Conservation (phyloP, 2,797 vertebrate species). For the Typhlichthys eigenmanni region DNA sequence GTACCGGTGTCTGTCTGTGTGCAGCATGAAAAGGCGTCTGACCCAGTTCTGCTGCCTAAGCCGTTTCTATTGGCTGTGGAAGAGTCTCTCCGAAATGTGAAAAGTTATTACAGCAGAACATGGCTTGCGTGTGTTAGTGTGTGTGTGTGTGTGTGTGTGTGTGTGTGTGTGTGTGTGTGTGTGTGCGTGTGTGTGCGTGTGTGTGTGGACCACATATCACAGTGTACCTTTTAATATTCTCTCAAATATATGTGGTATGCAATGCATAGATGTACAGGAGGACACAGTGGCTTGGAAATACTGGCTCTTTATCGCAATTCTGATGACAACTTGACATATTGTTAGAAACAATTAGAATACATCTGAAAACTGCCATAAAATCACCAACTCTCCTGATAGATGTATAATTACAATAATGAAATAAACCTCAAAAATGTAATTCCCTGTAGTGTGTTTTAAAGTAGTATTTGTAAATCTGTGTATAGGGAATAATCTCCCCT, state of each 20-base stretch:
- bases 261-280: no score
- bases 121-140: no score
- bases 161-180: neutral
- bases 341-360: neutral
- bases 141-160: neutral
- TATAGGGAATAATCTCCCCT: constrained; percentile 7
- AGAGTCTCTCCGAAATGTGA: constrained; percentile 32
- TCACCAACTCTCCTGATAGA: neutral
- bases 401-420: neutral
- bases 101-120: constrained; percentile 38
- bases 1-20: neutral
- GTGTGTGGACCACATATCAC: no score
- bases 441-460: constrained; percentile 1
- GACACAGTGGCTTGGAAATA: no score
- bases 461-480: constrained; percentile 15
- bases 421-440: constrained; percentile 6
- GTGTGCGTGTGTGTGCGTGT: neutral
- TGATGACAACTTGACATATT: neutral
- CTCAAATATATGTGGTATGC: no score
- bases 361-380: constrained; percentile 4
- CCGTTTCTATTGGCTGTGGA: constrained; percentile 28
- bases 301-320: no score
- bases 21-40: constrained; percentile 41
- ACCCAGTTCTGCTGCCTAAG: constrained; percentile 62
- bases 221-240: no score